Base-by-base conservation (phyloP, 2,888 invertebrate species). In the Portevinia maculata region DNA sequence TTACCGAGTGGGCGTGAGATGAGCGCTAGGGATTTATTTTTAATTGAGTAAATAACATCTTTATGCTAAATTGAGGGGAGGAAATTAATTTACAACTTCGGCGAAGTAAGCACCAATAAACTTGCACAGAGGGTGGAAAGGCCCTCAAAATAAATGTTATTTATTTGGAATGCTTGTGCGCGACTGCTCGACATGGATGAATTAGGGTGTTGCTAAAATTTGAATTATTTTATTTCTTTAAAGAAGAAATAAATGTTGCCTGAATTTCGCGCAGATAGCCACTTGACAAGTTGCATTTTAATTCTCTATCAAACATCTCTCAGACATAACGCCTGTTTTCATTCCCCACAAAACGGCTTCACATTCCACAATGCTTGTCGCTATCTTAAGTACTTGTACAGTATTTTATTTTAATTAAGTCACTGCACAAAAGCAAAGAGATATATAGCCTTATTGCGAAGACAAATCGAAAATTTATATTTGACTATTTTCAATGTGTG, bases 401-500 rank as follows among this genome's bases (percentile, higher is more conserved):
- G 32, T 52, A 41, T 65, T 74, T 59, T 48, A 52, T 62, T 62
- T 74, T 74, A 44, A 44, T 44, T 44, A 44, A 44, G 44, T 44
- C 44, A 17, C 19, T 41, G 41, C 15, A 15, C 15, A 41, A 17
- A 41, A 41, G 41, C 15, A 15, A 41, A 1, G 17, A 59, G 44
- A 17, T n/a, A n/a, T n/a, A n/a, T n/a, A n/a, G n/a, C n/a, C n/a
- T n/a, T n/a, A n/a, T n/a, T n/a, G n/a, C n/a, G n/a, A n/a, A n/a
- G n/a, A n/a, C n/a, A n/a, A n/a, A n/a, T n/a, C n/a, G n/a, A n/a
- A n/a, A n/a, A n/a, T n/a, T n/a, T n/a, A n/a, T n/a, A n/a, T n/a
- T n/a, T n/a, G n/a, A n/a, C n/a, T n/a, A n/a, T n/a, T n/a, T n/a
- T n/a, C n/a, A n/a, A n/a, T n/a, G n/a, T n/a, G n/a, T n/a, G n/a